Base-by-base conservation (phyloP, 2,113 vertebrate species). In the Erpornis zantholeuca region DNA sequence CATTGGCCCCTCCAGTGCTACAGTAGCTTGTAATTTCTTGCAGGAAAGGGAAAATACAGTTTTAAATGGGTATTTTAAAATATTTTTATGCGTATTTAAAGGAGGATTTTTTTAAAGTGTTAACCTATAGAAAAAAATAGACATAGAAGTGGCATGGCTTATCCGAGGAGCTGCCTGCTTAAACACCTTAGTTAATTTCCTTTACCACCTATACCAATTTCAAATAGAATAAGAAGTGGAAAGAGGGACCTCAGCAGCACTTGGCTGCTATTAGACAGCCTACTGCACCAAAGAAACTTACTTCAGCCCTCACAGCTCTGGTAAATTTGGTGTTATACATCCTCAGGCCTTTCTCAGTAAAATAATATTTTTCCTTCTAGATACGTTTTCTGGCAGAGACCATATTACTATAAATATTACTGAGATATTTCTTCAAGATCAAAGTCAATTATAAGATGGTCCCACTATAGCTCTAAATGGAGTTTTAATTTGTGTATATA, bases 401-500 rank as follows among this genome's bases (percentile, higher is more conserved):
- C 12, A 3, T 15, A 57, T 79, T 94, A 77, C 89, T 72, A 89
- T 82, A 94, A 96, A 90, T 96, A 95, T 94, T 76, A 63, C 86
- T 25, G 47, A 91, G 76, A 72, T 79, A 92, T 91, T 94, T 90
- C 80, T 79, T 79, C 60, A 82, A 28, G 70, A 96, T 97, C 94
- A 96, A 96, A 98, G 95, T 97, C 97, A 97, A 88, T 97, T 98
- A 98, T 65, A 91, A 94, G 78, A 92, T 45, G 71, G 95, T 97
- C 95, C 96, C 86, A 88, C 86, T 86, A 85, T 79, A 97, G 85
- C 71, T 92, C 94, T 94, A 96, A 97, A 97, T 93, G 88, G 94
- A 97, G 93, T 92, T 98, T 97, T 98, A 98, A 98, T 98, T 96
- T 97, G 97, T 97, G 94, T 94, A 85, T 90, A 88, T 94, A 95